Evolutionary conservation across 2,113 vertebrate genomes (phyloP), one percentile per base, ranked within the genome.

Genomic region (Takifugu flavidus): DNA sequence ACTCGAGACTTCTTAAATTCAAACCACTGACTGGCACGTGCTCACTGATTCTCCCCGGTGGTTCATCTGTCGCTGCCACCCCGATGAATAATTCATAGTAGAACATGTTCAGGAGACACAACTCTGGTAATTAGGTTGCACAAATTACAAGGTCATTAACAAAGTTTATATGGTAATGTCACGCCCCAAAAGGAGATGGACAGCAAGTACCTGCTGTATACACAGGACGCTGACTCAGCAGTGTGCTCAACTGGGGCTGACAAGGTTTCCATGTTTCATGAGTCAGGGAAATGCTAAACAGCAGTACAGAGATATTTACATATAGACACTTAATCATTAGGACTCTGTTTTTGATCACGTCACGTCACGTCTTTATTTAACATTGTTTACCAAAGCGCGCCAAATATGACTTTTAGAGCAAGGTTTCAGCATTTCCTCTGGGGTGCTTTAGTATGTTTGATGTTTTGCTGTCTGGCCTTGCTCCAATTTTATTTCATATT

Each of bases 121-220:
- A 56, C 78, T 70, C 59, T 63, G 67, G 70, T 85, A 90, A 91
- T 89, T 88, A 87, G 84, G 78, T 82, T 82, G 77, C 79, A 84
- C 85, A 86, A 85, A 89, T 86, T 84, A 88, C 85, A 90, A 86
- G 86, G 88, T 89, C 86, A 88, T 89, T 90, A 90, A 90, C 83
- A 82, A 85, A 84, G 84, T 90, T 86, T 83, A 83, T 85, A 89
- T 90, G 87, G 72, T 88, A 89, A 91, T 90, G 73, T 13, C 8
- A 39, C 42, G 78, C 77, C 78, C 77, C 70, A 79, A 72, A 79
- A 79, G 77, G 52, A 72, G 80, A 77, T 47, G 63, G 72, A 57
- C 70, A 67, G 71, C 68, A 31, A 71, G 59, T 39, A 59, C 72
- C 72, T 79, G 78, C 81, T 70, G 13, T 67, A 15, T 14, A 13